Base-by-base conservation (phyloP, 1,140 invertebrate species). In the Papilio glaucus region DNA sequence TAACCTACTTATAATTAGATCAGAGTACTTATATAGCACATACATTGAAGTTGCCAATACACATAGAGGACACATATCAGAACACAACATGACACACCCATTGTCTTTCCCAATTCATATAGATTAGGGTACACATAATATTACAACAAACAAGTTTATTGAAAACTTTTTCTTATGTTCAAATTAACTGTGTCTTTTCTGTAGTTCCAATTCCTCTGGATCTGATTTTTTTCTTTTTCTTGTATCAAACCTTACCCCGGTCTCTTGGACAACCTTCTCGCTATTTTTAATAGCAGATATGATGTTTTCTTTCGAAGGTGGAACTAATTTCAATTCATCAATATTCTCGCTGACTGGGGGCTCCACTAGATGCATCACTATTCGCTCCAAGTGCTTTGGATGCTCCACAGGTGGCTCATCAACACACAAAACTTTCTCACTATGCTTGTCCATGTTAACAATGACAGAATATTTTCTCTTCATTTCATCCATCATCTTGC, bases 401-500 rank as follows among this genome's bases (percentile, higher is more conserved):
- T 97, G 95, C 79, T 96, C 96, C 0, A 96, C 94, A 8, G 89
- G 94, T 18, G 90, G 88, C 67, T 93, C 93, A 89, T 94, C 93
- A 60, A 76, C 49, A 33, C 77, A 45, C n/a, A 70, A 60, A 1
- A 74, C 45, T 53, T 53, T 80, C n/a, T 90, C 87, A 69, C 72
- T 76, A 57, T 88, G 82, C 37, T 84, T 82, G 3, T 93, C 90
- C 67, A 91, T 86, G 74, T 95, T 94, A 4, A 96, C 94, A 26
- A 96, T 95, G 0, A 96, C 95, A 8, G 96, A 96, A 89, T 95
- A 97, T 79, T 95, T 94, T 61, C 94, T 93, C 88, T 96, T 97
- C 96, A 97, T 97, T 72, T 97, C 96, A 41, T 94, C 93, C 15
- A 97, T 95, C 63, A 96, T 94, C 53, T 94, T 87, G 53, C 94